Conservation (phyloP, 2,797 vertebrate genomes). For the Chelidonichthys spinosus region DNA sequence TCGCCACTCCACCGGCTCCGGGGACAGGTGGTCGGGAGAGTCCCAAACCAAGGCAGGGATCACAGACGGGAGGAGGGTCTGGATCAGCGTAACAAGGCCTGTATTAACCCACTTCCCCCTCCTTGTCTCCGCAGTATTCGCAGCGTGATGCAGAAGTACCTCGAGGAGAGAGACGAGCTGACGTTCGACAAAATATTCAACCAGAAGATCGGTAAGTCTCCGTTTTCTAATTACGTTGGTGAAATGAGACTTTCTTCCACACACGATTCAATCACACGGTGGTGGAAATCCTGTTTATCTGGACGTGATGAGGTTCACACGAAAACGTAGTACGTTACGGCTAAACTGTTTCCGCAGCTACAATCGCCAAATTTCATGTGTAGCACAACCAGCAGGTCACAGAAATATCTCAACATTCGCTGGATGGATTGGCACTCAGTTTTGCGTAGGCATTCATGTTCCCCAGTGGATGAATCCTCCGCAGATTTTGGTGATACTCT, state of each 20-base stretch:
- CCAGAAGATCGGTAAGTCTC: constrained; percentile 93
- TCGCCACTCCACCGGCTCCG: not conserved
- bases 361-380: no score
- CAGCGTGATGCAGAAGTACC: constrained; percentile 99
- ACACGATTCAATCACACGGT: no score
- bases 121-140: constrained; percentile 88
- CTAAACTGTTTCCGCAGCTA: no score
- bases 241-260: no score
- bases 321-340: no score
- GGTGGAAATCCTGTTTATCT: no score
- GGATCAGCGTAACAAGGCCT: not conserved
- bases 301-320: no score
- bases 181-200: constrained; percentile 99
- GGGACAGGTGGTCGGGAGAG: constrained; percentile 68
- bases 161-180: constrained; percentile 94
- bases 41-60: constrained; percentile 67
- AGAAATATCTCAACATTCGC: not conserved
- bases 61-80: constrained; percentile 16
- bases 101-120: constrained; percentile 14
- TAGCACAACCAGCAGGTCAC: no score
- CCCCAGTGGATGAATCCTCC: not conserved
- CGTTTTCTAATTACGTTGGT: not conserved
- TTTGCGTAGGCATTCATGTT: not conserved
- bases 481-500: not conserved
- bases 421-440: not conserved